Evolutionary conservation across 2,888 invertebrate genomes (phyloP), one percentile per base, ranked within the genome.

Genomic region (Lottia scabra): DNA sequence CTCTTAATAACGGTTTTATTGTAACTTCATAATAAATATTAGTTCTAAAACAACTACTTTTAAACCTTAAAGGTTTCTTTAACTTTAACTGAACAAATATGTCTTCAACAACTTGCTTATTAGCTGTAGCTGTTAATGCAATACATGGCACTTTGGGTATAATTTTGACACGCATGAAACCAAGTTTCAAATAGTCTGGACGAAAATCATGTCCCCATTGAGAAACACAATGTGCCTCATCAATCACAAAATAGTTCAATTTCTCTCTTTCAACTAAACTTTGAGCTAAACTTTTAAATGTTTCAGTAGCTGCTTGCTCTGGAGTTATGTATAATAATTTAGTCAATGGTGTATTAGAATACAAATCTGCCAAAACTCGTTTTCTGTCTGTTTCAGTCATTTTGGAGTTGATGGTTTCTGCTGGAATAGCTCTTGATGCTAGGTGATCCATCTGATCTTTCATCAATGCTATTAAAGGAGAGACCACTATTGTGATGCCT

Each of bases 141-240:
- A 99, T 92, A 92, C 96, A 95, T 1, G 96, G 86, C 6, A 96
- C 92, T 70, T 92, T 91, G 70, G 92, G 92, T 87, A 94, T 93
- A 19, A 56, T 3, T 77, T 90, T 89, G 43, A 74, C 77, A 19
- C 87, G 71, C 63, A 96, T 90, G 13, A 90, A 87, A 0, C 97
- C 96, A 30, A 99, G 91, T 89, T 96, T 96, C 27, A 98, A 91
- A 89, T 98, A 99, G 89, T 97, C 96, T 0, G 97, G 97, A 70
- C 91, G 78, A 75, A 99, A 99, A 90, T 99, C 98, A 90, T 99
- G 99, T 0, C 99, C 99, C 99, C 99, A 99, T 85, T 99, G 95
- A 84, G 97, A 97, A 0, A 99, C 96, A 82, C 90, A 90, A 74
- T 90, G 90, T 15, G 90, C 89, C 91, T 99, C 99, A 90, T 99